Base-by-base conservation (phyloP, 2,888 invertebrate species). In the Pantelozetes paolii region DNA sequence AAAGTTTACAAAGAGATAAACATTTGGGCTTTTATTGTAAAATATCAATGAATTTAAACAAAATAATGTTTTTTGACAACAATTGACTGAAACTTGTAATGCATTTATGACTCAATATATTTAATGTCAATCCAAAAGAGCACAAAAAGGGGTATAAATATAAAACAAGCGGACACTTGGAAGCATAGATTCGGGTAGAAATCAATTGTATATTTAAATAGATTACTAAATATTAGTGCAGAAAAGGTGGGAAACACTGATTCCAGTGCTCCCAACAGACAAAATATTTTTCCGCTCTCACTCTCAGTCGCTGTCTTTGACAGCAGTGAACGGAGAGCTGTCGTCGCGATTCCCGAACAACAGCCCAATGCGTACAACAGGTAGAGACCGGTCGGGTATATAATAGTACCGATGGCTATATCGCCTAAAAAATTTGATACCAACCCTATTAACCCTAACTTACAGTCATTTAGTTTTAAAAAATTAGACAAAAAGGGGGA, bases 261-360 rank as follows among this genome's bases (percentile, higher is more conserved):
- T 30, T 71, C 71, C 0, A 71, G 30, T 1, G 54, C 50, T 36
- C 13, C 50, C 71, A 71, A 71, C 1, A 71, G 36, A 40, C 32
- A 20, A 20, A 71, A 71, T 8, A 71, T 28, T 50, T 50, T 71
- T 9, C 71, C 71, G 15, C 13, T 36, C 30, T 71, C 71, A 3
- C n/a, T 1, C 30, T 71, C 54, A 1, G 71, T 11, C 1, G 30
- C 71, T 15, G 54, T 36, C n/a, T 71, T 71, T 15, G 71, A 54
- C 2, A 71, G n/a, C 6, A 71, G 23, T n/a, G 71, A 28, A 6
- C 71, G 23, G 1, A 50, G 30, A 15, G 50, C 71, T 54, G 48
- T 28, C 15, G 36, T 23, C 2, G 30, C 18, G 11, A 48, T 1
- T 1, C n/a, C 1, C 5, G 30, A 13, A 1, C 2, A 1, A 13